Conservation (phyloP, 2,113 vertebrate species). For the Anser cygnoides region DNA sequence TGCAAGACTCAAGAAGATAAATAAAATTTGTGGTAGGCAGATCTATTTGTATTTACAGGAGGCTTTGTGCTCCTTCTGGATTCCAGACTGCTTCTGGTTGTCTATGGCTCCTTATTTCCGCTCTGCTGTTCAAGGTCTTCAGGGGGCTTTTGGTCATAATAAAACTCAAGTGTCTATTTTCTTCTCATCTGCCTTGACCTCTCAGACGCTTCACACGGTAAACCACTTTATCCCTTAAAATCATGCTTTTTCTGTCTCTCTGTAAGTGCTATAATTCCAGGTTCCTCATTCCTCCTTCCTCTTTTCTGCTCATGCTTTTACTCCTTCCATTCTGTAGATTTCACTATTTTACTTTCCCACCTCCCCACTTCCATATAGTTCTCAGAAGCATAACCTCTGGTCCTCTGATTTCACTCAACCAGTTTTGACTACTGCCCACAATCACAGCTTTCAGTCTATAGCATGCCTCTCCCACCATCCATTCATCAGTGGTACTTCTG, state of each 20-base stretch:
- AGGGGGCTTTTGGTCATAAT: neutral
- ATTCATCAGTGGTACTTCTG: neutral
- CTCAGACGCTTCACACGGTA: neutral
- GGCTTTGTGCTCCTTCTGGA: neutral
- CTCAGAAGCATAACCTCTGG: neutral
- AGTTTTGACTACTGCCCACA: neutral
- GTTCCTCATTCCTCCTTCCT: neutral
- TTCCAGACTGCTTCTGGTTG: neutral
- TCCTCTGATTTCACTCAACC: neutral
- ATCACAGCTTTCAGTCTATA: neutral
- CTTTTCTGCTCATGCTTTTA: neutral
- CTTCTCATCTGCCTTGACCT: neutral
- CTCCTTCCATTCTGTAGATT: neutral
- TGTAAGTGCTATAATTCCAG: neutral
- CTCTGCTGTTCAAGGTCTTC: neutral
- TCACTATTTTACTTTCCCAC: neutral
- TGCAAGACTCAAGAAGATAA: neutral
- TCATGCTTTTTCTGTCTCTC: neutral
- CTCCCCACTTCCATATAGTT: neutral
- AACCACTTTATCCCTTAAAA: neutral
- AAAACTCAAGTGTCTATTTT: neutral
- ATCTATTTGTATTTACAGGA: constrained; percentile 21
- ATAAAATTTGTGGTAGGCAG: neutral
- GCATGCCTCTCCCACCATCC: neutral
- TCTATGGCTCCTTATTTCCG: neutral